phyloP scores from a whole-genome alignment of 2,888 invertebrate species.

The Meganola albula region DNA sequence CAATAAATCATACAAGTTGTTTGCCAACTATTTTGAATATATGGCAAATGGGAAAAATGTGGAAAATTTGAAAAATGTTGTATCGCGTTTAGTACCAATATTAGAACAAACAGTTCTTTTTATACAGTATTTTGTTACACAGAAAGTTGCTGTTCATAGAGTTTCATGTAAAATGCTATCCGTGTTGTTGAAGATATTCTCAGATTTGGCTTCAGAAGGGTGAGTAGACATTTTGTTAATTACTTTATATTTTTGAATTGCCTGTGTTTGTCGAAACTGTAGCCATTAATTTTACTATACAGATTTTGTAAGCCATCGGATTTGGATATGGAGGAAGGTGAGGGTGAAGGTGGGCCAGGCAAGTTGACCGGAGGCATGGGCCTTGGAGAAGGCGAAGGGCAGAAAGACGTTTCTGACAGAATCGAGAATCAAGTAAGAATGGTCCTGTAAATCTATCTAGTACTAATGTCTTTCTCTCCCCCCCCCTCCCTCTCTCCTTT shows the following conservation, averaged over 20 bases:
- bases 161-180: slow-evolving; percentile 90
- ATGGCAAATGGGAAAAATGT: slow-evolving; percentile 38
- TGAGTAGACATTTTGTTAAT: slow-evolving; percentile 49
- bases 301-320: slow-evolving; percentile 97
- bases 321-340: slow-evolving; percentile 85
- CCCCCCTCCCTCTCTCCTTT: too few species aligned
- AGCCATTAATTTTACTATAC: slow-evolving; percentile 19
- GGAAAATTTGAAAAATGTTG: slow-evolving; percentile 44
- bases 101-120: slow-evolving; percentile 86
- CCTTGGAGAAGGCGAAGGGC: slow-evolving; percentile 94
- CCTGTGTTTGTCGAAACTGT: neutral
- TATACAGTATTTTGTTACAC: slow-evolving; percentile 87
- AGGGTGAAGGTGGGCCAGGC: slow-evolving; percentile 79
- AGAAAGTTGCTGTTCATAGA: slow-evolving; percentile 87
- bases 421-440: slow-evolving; percentile 84
- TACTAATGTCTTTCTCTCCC: too few species aligned
- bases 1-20: slow-evolving; percentile 54
- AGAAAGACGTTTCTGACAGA: slow-evolving; percentile 96
- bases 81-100: slow-evolving; percentile 79
- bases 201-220: slow-evolving; percentile 85
- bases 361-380: slow-evolving; percentile 87
- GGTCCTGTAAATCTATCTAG: too few species aligned
- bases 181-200: slow-evolving; percentile 89
- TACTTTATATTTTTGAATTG: neutral
- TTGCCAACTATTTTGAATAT: slow-evolving; percentile 60